Evolutionary conservation across 2,888 invertebrate genomes (phyloP), one percentile per base, ranked within the genome.

Genomic region (Parnassius apollo): DNA sequence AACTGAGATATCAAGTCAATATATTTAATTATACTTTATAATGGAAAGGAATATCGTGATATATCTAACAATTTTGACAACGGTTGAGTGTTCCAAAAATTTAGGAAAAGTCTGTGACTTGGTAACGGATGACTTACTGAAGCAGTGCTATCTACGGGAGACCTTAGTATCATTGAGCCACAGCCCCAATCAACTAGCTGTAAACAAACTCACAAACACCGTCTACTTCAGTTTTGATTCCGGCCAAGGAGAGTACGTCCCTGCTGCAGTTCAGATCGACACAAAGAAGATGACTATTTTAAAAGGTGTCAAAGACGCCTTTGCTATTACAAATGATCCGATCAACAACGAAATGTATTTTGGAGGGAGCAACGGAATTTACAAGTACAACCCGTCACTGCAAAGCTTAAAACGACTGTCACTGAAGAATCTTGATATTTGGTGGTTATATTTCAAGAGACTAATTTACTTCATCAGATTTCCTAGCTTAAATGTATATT

Each of bases 201-300:
- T 90, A 0, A 82, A 87, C 66, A 79, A 66, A 68, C 56, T 55
- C 4, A 70, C 82, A 2, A 86, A 90, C 63, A 80, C 75, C 1
- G 59, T 90, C 2, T 89, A 85, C 71, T 88, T 88, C 68, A 88
- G 89, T 67, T 86, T 88, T 62, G 88, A 88, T 69, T 76, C 80
- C 1, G 88, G 88, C 2, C 77, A 84, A 66, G 87, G 87, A 1
- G 87, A 88, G 66, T 87, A 84, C 64, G 66, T 81, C 1, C 87
- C 88, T 8, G 86, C 83, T 1, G 69, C 80, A 12, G 66, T 83
- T 1, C 74, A 80, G 25, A 76, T 89, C 11, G 80, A 83, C 2
- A 81, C 70, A 2, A 83, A 76, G 72, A 78, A 78, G 59, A 59
- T 88, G 0, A 83, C 74, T 2, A 76, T 88, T 25, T 66, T 89